Base-by-base conservation (phyloP, 2,888 invertebrate species). In the Agelastica alni region DNA sequence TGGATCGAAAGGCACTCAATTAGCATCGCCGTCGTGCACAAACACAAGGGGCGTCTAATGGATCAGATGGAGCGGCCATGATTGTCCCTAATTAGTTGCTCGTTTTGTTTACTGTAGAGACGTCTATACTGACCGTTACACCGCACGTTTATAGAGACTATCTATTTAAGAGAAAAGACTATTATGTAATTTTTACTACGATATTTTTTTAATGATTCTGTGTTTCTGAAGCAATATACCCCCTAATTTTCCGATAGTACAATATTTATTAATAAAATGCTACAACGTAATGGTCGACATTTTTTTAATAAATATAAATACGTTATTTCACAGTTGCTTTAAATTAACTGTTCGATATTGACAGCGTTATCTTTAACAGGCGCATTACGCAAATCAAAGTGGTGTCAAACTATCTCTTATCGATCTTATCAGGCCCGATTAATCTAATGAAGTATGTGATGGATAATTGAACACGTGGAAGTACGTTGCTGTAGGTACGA, bases 21-120 rank as follows among this genome's bases (percentile, higher is more conserved):
- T 77, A 76, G 73, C 73, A 74, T 75, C 70, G 69, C 71, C 75
- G 74, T 75, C 73, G 73, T 73, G 72, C 73, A 71, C 75, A 76
- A 76, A 76, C 76, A 76, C 73, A 71, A 71, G 71, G 74, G 69
- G 72, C 72, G 77, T 75, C 75, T 77, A 79, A 79, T 78, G 78
- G 78, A 76, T 75, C 76, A 75, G 78, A 79, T 78, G 76, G 78
- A 75, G 77, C 79, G 75, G 72, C 75, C 74, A 78, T 80, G 81
- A 83, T 81, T 81, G 80, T 77, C 78, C 79, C 79, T 81, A 81
- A 83, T 83, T 82, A 81, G 79, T 77, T 80, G 79, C 73, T 78
- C 74, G 73, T 70, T 66, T 64, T 73, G 73, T 77, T 73, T 73
- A 70, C 71, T 68, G 58, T 67, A 63, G 64, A 62, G 67, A 65